These are phyloP conservation scores for Cheirogaleus major DNA, from an alignment of 2,797 vertebrate species.

Conservation along the genomic window DNA sequence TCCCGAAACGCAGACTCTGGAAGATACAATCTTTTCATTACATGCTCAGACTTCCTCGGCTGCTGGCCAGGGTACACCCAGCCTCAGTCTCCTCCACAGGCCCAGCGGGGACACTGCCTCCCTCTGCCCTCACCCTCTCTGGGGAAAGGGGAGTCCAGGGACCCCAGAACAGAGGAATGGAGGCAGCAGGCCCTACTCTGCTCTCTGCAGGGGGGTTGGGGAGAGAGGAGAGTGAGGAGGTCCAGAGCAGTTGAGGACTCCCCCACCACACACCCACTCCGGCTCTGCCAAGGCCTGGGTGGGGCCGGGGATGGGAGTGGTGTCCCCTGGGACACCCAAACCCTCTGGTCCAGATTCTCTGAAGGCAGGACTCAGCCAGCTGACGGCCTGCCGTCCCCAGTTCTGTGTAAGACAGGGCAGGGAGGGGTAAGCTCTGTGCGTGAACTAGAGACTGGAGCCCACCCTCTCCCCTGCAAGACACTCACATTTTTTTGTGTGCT, in stretches of 20 bases:
- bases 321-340: background rate
- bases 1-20: background rate
- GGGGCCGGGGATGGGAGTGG: background rate
- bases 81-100: background rate
- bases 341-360: background rate
- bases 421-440: background rate
- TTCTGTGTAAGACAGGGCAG: fast-evolving
- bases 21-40: constrained; percentile 58
- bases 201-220: background rate
- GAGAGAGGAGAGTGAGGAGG: background rate
- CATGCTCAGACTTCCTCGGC: constrained; percentile 21
- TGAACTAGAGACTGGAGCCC: background rate
- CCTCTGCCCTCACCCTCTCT: background rate
- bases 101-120: background rate
- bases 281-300: background rate
- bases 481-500: background rate
- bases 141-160: background rate
- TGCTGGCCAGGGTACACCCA: constrained; percentile 17
- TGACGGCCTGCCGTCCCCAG: background rate
- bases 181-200: background rate
- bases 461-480: fast-evolving
- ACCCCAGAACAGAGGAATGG: background rate
- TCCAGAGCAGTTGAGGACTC: too few relatives aligned
- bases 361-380: background rate
- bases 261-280: fast-evolving